Conservation (phyloP, 1,140 invertebrate species). For the Ostrea edulis region DNA sequence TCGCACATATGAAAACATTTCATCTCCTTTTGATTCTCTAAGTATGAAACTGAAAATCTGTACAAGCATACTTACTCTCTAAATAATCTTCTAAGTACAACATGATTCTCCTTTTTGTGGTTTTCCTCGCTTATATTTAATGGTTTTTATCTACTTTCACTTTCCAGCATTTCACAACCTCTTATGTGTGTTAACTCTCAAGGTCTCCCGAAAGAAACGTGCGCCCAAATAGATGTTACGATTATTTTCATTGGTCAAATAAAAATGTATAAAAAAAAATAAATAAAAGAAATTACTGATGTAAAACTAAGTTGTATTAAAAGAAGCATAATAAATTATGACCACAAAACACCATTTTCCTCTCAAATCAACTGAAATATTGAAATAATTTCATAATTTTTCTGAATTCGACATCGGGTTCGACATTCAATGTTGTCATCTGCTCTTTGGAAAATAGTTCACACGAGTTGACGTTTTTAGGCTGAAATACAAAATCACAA, state of each 20-base stretch:
- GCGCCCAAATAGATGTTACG: constrained; percentile 7
- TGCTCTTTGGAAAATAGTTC: neutral
- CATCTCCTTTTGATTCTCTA: neutral
- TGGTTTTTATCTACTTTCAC: constrained; percentile 19
- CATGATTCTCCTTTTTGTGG: constrained; percentile 82
- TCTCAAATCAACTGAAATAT: neutral
- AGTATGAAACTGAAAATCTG: constrained; percentile 10
- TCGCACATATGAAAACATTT: too few relatives aligned
- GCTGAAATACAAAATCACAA: neutral
- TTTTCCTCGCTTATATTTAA: neutral
- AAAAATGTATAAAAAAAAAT: neutral
- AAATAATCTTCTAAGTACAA: constrained; percentile 97
- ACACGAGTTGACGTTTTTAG: neutral
- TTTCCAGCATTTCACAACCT: neutral
- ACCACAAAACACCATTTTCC: neutral
- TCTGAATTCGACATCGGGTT: neutral
- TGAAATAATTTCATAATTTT: neutral
- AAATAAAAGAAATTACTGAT: neutral
- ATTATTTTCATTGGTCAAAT: neutral
- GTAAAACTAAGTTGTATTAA: neutral
- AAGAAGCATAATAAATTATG: neutral
- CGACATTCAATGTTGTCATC: neutral
- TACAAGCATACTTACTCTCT: constrained; percentile 89
- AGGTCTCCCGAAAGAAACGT: constrained; percentile 3
- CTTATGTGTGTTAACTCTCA: too few relatives aligned